Percentiles rank a stretch among this genome's conserved stretches.
Evolutionary conservation across 2,888 invertebrate genomes (phyloP).

Genomic region (Ceraclea dissimilis): DNA sequence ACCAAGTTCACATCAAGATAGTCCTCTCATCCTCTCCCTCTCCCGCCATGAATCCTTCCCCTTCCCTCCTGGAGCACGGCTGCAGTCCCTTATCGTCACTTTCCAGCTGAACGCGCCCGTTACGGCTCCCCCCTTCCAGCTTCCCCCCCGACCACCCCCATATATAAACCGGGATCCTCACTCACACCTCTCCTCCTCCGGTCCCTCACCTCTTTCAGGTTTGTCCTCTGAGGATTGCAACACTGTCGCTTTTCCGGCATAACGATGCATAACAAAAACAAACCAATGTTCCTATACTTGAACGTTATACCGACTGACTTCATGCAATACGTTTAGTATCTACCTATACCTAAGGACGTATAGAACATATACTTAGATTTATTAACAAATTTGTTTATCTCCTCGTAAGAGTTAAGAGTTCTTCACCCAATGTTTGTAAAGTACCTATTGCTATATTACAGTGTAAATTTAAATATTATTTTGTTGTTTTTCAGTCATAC

Average conservation of each 20-base stretch:
- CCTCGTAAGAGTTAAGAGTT: too few relatives aligned
- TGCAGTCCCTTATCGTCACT: constrained; percentile 42
- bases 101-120: constrained; percentile 49
- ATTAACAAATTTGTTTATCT: too few relatives aligned
- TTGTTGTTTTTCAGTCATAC: too few relatives aligned
- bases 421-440: too few relatives aligned
- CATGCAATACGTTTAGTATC: not conserved
- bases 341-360: too few relatives aligned
- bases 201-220: not conserved
- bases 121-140: constrained; percentile 31
- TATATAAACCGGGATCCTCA: constrained; percentile 1
- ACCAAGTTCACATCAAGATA: not conserved
- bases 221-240: not conserved
- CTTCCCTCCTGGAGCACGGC: constrained; percentile 15
- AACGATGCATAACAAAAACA: constrained; percentile 8
- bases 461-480: too few relatives aligned
- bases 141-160: constrained; percentile 2
- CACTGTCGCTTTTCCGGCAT: not conserved
- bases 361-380: too few relatives aligned
- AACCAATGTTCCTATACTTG: constrained; percentile 2
- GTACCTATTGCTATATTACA: too few relatives aligned
- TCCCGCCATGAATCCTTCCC: not conserved
- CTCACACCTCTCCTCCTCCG: not conserved
- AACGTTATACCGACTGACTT: constrained; percentile 1
- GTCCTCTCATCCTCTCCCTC: constrained; percentile 14